Evolutionary conservation across 2,888 invertebrate genomes (phyloP), one percentile per base, ranked within the genome.

Genomic region (Apodemia zela): DNA sequence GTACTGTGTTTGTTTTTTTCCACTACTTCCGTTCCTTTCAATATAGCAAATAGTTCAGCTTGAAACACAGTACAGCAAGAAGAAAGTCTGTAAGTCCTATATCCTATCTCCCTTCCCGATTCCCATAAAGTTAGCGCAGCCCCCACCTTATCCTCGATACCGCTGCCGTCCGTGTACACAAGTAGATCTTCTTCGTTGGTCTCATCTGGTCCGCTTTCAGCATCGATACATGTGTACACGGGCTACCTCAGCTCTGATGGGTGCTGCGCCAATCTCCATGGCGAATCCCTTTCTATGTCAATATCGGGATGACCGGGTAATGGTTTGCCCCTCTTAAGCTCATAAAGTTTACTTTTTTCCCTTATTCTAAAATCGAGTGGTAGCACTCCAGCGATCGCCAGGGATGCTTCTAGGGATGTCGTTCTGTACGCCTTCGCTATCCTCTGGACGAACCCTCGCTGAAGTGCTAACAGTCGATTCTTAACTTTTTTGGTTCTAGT

Each of bases 291-390:
- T 11, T 51, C 49, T 2, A 51, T 8, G 3, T 10, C 6, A 15
- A 17, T 3, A 18, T 35, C 59, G 6, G 38, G 38, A 15, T 17
- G 21, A 13, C 18, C 6, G 6, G 8, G 6, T 17, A 59, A 15
- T 2, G 18, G 5, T n/a, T 8, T 4, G 3, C 49, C 49, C 29
- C 13, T 69, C 49, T 63, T 66, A 7, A 45, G 35, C n/a, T 59
- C 18, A 17, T 63, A 69, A 0, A 69, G 60, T 0, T 3, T 25
- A 0, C 66, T 67, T 0, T 64, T 60, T 59, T 74, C 72, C 11
- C 33, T 51, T 0, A 72, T 60, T 35, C 71, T 60, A 0, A 72
- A 60, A 63, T 73, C 71, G 0, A 72, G 61, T 0, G 71, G 69
- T 3, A 72, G 65, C 0, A 72, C 11, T 4, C 71, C 70, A 2